Conservation (phyloP, 2,797 vertebrate species). For the Adelosebastes latens region DNA sequence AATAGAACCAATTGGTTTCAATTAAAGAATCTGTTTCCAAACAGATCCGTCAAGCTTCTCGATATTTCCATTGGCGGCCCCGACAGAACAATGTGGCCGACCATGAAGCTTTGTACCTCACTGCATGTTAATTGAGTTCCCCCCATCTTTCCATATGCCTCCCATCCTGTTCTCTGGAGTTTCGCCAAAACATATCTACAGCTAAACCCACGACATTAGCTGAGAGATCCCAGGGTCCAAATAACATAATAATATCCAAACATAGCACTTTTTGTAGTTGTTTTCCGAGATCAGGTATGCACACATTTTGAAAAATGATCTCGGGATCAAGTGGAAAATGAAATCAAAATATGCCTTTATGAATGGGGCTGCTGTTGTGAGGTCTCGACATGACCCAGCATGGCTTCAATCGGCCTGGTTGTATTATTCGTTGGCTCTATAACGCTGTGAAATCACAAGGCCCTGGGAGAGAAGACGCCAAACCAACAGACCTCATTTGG, state of each 20-base stretch:
- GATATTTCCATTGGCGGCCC: neutral
- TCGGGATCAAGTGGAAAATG: conserved; percentile 4
- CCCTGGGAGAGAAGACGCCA: neutral
- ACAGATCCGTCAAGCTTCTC: neutral
- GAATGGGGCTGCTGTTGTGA: neutral
- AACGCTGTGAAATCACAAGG: neutral
- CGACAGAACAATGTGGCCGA: neutral
- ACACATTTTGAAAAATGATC: neutral
- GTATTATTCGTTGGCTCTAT: neutral
- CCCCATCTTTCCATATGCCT: neutral
- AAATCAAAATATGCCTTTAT: conserved; percentile 14
- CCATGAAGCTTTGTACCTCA: neutral
- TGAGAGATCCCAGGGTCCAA: neutral
- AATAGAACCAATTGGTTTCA: too few relatives aligned
- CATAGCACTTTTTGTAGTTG: neutral
- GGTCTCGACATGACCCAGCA: neutral
- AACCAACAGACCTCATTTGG: neutral
- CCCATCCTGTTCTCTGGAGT: neutral
- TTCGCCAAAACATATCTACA: neutral
- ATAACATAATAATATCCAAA: neutral
- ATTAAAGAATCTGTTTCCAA: neutral
- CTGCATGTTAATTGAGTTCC: neutral
- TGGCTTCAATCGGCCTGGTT: neutral
- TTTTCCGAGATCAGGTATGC: neutral
- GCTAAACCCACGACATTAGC: neutral